Percentiles rank a stretch among this genome's conserved stretches.
phyloP scores from a whole-genome alignment of 2,888 invertebrate genomes.

The Andrena minutula region DNA sequence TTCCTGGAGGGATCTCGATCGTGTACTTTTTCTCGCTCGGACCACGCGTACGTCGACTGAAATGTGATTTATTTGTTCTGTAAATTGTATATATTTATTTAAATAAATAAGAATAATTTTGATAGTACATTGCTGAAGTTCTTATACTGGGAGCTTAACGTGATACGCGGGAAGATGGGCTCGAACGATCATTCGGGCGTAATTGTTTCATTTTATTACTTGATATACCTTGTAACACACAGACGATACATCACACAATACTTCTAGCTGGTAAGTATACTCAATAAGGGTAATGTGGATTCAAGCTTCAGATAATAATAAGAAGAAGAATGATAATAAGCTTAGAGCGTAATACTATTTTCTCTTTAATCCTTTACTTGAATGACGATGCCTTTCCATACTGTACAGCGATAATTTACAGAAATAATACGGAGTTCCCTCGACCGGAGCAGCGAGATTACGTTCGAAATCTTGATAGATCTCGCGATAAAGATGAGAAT shows the following conservation, averaged over 20 bases:
- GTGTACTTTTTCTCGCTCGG: conserved; percentile 13
- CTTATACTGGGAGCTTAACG: conserved; percentile 19
- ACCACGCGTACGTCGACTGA: conserved; percentile 34
- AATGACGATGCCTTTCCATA: conserved; percentile 68
- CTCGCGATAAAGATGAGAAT: conserved; percentile 17
- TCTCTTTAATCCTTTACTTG: conserved; percentile 65
- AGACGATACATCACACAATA: conserved; percentile 83
- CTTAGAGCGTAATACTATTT: conserved; percentile 74
- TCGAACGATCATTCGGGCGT: conserved; percentile 56
- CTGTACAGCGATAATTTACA: conserved; percentile 79
- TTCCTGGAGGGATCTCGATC: not conserved
- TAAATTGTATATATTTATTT: conserved; percentile 73
- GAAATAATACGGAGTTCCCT: conserved; percentile 63
- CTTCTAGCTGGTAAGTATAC: conserved; percentile 79
- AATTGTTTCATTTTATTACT: conserved; percentile 79
- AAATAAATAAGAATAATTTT: conserved; percentile 76
- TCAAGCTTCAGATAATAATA: conserved; percentile 74
- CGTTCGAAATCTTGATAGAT: conserved; percentile 15
- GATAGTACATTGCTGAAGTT: conserved; percentile 54
- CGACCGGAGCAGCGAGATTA: conserved; percentile 58
- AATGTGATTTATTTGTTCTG: conserved; percentile 50
- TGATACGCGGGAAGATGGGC: conserved; percentile 29
- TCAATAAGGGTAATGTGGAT: conserved; percentile 78
- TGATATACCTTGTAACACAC: conserved; percentile 80
- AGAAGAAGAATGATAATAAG: conserved; percentile 76